Base-by-base conservation (phyloP, 2,797 vertebrate genomes). In the Telmatherina bonti region DNA sequence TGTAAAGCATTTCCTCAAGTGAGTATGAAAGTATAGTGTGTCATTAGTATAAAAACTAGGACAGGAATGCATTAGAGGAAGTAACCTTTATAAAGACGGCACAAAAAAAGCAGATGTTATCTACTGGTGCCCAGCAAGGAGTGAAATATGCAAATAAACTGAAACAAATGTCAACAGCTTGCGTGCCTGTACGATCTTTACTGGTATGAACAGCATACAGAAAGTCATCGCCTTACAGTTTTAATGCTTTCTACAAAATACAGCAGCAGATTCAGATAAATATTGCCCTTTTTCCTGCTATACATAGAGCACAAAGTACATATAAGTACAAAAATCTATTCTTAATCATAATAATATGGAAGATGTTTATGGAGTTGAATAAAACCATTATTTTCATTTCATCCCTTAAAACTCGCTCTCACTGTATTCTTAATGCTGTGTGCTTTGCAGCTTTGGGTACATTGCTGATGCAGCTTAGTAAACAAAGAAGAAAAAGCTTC, bases 51-150 rank as follows among this genome's bases (percentile, higher is more conserved):
- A 24, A 57, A 54, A 53, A 35, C 36, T 12, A 30, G 26, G 15
- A 68, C 68, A 70, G 60, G 76, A 76, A 73, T 45, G 38, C 15
- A 15, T n/a, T 22, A 67, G 62, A 76, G 49, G 69, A 76, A 83
- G 49, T 53, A 26, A 47, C 20, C 62, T 64, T 64, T 47, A 66
- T 45, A 59, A 56, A 27, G 35, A 61, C 1, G 27, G 12, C 5
- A 15, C 30, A 43, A 45, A 45, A 55, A 43, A 49, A 45, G 27
- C 4, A 1, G 63, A 67, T 51, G 49, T 22, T 63, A 7, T 58
- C 54, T 47, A 15, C 4, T 67, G 51, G 63, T 18, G 55, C 30
- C 30, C 49, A 33, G 47, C 31, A 22, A 57, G 58, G 29, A 29
- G 29, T 53, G 52, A 61, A 63, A 56, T 49, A 71, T 57, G 60